Percentiles rank a stretch among this genome's conserved stretches.
phyloP scores from a whole-genome alignment of 64 coral and sea anemone genomes.

The Actinia tenebrosa region DNA sequence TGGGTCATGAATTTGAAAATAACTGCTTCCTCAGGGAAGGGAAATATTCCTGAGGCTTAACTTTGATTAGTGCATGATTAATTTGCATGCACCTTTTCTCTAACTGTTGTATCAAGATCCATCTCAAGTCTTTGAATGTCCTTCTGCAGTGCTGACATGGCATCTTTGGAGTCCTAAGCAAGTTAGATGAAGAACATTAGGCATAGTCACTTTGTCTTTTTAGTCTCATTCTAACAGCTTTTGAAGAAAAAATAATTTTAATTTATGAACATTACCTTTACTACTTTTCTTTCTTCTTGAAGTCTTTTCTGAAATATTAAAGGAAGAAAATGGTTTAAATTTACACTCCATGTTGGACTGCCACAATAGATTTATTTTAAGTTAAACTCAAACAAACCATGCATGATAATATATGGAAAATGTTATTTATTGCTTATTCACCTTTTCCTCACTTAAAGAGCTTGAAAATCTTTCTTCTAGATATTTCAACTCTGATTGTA shows the following conservation, averaged over 20 bases:
- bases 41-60: too few species aligned
- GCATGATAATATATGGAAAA: too few species aligned
- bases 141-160: slow-evolving; percentile 57
- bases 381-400: too few species aligned
- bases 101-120: slow-evolving; percentile 62
- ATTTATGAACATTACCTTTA: background rate
- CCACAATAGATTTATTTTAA: too few species aligned
- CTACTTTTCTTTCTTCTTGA: slow-evolving; percentile 31
- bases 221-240: too few species aligned
- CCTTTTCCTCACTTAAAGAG: slow-evolving; percentile 33
- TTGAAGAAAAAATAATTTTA: too few species aligned
- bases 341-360: too few species aligned
- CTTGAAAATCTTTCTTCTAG: slow-evolving; percentile 19
- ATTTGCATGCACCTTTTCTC: slow-evolving; percentile 61
- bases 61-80: background rate
- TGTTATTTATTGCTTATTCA: background rate
- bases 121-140: slow-evolving; percentile 79
- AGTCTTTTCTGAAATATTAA: slow-evolving; percentile 31
- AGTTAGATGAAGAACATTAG: background rate
- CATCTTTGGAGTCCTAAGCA: slow-evolving; percentile 50
- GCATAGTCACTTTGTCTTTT: too few species aligned
- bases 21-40: too few species aligned
- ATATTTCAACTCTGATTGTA: background rate
- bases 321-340: background rate
- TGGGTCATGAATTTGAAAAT: too few species aligned